Evolutionary conservation across 1,140 invertebrate genomes (phyloP).

Genomic region (Trachymyrmex cornetzi): DNA sequence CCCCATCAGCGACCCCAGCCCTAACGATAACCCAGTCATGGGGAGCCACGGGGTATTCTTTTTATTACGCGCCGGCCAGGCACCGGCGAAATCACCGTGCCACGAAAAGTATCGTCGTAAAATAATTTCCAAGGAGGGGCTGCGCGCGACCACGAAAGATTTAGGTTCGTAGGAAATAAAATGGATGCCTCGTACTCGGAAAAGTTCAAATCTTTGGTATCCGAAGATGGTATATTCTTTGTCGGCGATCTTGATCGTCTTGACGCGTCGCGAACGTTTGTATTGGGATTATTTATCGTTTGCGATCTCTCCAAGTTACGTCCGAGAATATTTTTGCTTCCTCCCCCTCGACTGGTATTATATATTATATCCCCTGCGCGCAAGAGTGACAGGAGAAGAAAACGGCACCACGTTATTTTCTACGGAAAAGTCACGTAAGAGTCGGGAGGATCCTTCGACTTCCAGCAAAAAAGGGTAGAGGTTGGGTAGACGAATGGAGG

Average conservation of each 20-base stretch:
- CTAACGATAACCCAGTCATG: conserved; percentile 75
- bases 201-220: neutral
- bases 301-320: conserved; percentile 41
- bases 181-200: neutral
- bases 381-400: conserved; percentile 22
- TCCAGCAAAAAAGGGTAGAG: conserved; percentile 67
- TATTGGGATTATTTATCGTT: conserved; percentile 48
- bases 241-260: neutral
- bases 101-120: conserved; percentile 66
- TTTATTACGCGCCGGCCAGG: conserved; percentile 68
- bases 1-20: conserved; percentile 38
- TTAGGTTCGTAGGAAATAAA: neutral
- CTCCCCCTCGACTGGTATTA: neutral
- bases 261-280: conserved; percentile 21
- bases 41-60: conserved; percentile 68
- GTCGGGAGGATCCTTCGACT: conserved; percentile 52
- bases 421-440: conserved; percentile 64
- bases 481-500: neutral
- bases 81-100: conserved; percentile 56
- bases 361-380: conserved; percentile 39
- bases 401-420: conserved; percentile 39
- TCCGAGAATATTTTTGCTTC: conserved; percentile 37
- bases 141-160: neutral
- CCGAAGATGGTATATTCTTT: neutral
- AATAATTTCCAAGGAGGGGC: conserved; percentile 67